Evolutionary conservation across 2,888 invertebrate genomes (phyloP).

Genomic region (Kryphioiulus occultus): DNA sequence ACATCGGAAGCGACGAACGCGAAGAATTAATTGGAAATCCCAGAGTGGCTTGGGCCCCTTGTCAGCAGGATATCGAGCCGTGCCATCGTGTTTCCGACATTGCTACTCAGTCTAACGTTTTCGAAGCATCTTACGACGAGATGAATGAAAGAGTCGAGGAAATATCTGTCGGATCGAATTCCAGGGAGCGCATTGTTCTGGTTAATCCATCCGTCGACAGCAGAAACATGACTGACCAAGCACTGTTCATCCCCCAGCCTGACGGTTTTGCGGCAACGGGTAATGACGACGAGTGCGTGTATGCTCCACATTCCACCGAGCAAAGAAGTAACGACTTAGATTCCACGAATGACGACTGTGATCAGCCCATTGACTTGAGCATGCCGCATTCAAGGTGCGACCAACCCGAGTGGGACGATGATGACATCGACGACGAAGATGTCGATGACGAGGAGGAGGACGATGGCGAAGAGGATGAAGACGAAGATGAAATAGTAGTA

Average conservation of each 20-base stretch:
- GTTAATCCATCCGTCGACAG: no score
- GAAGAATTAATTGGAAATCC: conserved; percentile 53
- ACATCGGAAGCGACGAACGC: background rate
- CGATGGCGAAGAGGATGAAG: background rate
- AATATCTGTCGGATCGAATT: no score
- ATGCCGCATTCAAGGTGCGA: conserved; percentile 44
- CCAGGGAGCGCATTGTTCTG: no score
- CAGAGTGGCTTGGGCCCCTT: background rate
- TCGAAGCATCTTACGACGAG: background rate
- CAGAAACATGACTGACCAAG: no score
- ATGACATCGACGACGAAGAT: background rate
- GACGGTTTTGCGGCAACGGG: no score
- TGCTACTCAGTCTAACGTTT: background rate
- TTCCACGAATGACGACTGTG: conserved; percentile 27
- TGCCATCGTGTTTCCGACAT: background rate
- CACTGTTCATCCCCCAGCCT: no score
- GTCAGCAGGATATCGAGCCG: background rate
- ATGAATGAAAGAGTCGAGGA: background rate
- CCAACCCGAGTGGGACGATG: background rate
- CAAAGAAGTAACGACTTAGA: no score
- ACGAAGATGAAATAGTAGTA: background rate
- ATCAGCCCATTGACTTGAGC: conserved; percentile 51
- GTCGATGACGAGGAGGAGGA: background rate
- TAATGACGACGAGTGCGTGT: no score
- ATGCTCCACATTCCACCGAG: no score